Percentiles rank a stretch among this genome's conserved stretches.
phyloP scores from a whole-genome alignment of 1,140 invertebrate species.

The Phymorhynchus buccinoides region DNA sequence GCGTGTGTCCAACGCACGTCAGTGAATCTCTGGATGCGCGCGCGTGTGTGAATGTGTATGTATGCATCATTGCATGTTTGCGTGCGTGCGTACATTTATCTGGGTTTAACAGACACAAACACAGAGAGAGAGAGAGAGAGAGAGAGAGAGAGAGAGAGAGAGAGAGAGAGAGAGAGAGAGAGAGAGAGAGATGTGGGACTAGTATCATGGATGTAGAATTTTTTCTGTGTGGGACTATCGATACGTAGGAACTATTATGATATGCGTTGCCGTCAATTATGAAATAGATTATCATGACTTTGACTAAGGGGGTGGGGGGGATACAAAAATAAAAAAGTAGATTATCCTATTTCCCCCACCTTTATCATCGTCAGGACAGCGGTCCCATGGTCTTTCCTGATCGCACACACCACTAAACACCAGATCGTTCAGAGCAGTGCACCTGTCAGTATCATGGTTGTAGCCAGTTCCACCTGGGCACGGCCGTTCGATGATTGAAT shows the following conservation, averaged over 20 bases:
- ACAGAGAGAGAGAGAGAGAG: neutral
- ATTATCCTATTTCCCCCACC: neutral
- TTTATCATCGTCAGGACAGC: neutral
- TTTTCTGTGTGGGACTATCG: neutral
- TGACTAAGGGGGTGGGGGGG: neutral
- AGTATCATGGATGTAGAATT: neutral
- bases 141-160: neutral
- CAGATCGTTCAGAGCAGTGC: too few relatives aligned
- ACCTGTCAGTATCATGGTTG: too few relatives aligned
- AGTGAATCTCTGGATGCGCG: too few relatives aligned
- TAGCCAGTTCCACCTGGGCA: too few relatives aligned
- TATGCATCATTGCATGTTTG: too few relatives aligned
- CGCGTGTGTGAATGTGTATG: too few relatives aligned
- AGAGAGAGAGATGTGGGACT: neutral
- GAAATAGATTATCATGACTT: neutral
- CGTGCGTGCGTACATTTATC: too few relatives aligned
- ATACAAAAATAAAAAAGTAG: neutral
- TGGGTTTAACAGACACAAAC: too few relatives aligned
- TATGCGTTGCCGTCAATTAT: neutral
- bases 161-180: slow-evolving; percentile 3
- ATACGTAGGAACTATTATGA: neutral
- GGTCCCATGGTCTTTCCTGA: too few relatives aligned
- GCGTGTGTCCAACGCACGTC: too few relatives aligned
- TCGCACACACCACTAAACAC: too few relatives aligned
- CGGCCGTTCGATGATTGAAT: too few relatives aligned